Evolutionary conservation across 2,113 vertebrate genomes (phyloP).

Genomic region (Hemiscyllium ocellatum): DNA sequence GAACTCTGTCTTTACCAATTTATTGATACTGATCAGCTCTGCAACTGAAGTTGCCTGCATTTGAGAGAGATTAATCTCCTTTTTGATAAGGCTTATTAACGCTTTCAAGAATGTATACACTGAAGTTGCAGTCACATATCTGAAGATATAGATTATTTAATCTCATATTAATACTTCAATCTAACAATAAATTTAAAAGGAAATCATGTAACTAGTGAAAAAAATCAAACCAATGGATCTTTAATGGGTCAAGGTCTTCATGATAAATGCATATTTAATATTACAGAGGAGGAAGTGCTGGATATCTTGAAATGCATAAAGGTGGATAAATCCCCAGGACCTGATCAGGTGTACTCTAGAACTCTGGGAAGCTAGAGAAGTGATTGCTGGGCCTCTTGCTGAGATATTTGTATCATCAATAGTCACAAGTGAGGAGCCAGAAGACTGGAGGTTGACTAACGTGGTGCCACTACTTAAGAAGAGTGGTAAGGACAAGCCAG

Average conservation of each 20-base stretch:
- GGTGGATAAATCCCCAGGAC: too few species aligned
- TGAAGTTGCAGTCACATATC: neutral
- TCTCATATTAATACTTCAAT: neutral
- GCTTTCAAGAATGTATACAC: neutral
- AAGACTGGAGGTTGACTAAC: too few species aligned
- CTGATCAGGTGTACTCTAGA: too few species aligned
- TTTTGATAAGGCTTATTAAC: neutral
- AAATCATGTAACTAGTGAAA: neutral
- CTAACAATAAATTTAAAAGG: neutral
- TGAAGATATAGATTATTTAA: neutral
- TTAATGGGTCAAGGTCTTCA: neutral
- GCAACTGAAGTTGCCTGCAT: conserved; percentile 42
- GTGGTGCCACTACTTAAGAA: too few species aligned
- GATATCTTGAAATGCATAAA: too few species aligned
- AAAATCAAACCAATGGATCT: neutral
- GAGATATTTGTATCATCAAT: too few species aligned
- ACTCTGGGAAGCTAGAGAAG: too few species aligned
- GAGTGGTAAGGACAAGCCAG: too few species aligned
- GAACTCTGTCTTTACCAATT: conserved; percentile 26
- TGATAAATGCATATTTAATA: neutral
- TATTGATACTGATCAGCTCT: conserved; percentile 39
- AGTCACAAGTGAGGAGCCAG: too few species aligned
- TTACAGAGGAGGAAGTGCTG: too few species aligned
- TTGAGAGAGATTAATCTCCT: conserved; percentile 37
- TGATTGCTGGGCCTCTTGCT: too few species aligned